Base-by-base conservation (phyloP, 2,888 invertebrate species). In the Macropis europaea region DNA sequence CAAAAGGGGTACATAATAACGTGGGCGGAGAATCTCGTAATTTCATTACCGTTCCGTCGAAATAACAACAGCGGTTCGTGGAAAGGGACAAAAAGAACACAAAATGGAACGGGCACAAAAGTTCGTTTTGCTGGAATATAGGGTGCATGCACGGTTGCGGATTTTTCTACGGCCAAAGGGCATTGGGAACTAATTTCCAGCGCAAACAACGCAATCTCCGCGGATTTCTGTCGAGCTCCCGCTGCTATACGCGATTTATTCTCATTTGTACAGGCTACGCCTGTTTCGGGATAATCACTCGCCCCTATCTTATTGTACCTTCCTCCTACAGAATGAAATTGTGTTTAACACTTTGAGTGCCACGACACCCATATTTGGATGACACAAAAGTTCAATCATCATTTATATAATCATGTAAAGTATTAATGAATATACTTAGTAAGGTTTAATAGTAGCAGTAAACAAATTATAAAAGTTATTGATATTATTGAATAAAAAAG, bases 171-270 rank as follows among this genome's bases (percentile, higher is more conserved):
- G 70, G 73, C 66, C 64, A 61, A 43, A 54, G 50, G 54, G 24
- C 63, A 72, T 67, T 54, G 64, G 54, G 53, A 79, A 50, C 77
- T 81, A 70, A 81, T 81, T 76, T 72, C 69, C 52, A 52, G 38
- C 60, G 59, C 72, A 78, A 80, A 81, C 61, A 74, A 71, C 69
- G 38, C 17, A n/a, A 17, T 9, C 11, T 40, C 52, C 56, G 13
- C 30, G 52, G 56, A 40, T 26, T 15, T 24, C 9, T 7, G 13
- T 22, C 60, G 30, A 38, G 45, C 32, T 42, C 50, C 32, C 38
- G 11, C 22, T 5, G 28, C 30, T 54, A 36, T 36, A 42, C 54
- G 22, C 60, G 59, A 71, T 71, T 60, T 67, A 71, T 60, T 60
- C 67, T 53, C 61, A 61, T 67, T 61, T 61, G 28, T 38, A 48